Base-by-base conservation (phyloP, 2,797 vertebrate genomes). In the Mycteria americana region DNA sequence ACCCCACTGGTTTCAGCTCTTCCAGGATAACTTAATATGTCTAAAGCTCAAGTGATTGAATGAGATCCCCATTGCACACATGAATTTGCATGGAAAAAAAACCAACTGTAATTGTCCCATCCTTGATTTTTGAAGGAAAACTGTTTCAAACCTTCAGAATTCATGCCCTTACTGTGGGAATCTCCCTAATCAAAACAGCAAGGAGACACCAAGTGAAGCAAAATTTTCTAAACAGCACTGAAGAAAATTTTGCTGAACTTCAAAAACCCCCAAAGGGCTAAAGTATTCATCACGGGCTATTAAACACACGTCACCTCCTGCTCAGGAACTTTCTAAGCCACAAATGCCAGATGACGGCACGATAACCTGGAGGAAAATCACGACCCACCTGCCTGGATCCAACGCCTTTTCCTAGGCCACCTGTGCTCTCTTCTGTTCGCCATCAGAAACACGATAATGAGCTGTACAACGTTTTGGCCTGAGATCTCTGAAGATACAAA, bases 71-170 rank as follows among this genome's bases (percentile, higher is more conserved):
- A 4, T 5, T 45, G 11, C 31, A 73, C 69, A 45, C 18, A 10
- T 37, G 25, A 75, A 76, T 31, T 22, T 46, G 10, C 9, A 60
- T 25, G 10, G 13, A n/a, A 78, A 68, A 28, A 45, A 60, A 13
- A 0, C 0, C 22, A 78, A 22, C 18, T 31, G 3, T 5, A 59
- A 45, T 6, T 33, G 19, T 41, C 18, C 23, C 7, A 14, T 31
- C 62, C 54, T 65, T 13, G 4, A 2, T 70, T 79, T 57, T 60
- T 65, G 23, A 37, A 91, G 15, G 37, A 51, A 59, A 84, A 72
- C 4, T 51, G 7, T 18, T 51, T 33, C 46, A 62, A 73, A 35
- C 45, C 22, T 28, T 54, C 13, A 63, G 50, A 85, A 79, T 48
- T 72, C 46, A 59, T 1, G 1, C 14, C 50, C 13, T 18, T 24